Evolutionary conservation across 1,140 invertebrate species (phyloP), one percentile per base, ranked within the genome.

Genomic region (Brachionus asplanchnoidis): DNA sequence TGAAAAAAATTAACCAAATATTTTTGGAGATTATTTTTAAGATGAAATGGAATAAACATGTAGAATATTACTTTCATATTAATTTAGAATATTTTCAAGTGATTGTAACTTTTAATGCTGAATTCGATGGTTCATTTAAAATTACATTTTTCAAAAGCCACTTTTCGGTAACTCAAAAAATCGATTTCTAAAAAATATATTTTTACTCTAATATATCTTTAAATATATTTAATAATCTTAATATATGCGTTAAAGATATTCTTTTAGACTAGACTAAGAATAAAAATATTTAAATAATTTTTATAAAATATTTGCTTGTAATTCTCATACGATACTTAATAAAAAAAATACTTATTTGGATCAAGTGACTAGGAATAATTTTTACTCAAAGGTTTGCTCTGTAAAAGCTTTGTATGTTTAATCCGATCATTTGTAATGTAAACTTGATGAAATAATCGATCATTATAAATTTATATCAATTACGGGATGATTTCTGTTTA

Each of bases 371-470:
- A 53, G 14, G 11, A 53, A n/a, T 53, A 53, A 53, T 53, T 53
- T 53, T 12, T n/a, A 53, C 50, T 53, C 4, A 5, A n/a, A 53
- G n/a, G 4, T 53, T 53, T 53, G 11, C 1, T 53, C 17, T 53
- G 50, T 53, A n/a, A n/a, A 53, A 66, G 2, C 28, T 66, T 28
- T 66, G 14, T 66, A 17, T 66, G 3, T 26, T 23, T 28, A 66
- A 32, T 32, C 60, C 60, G 8, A 28, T 7, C 20, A 32, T 66
- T 66, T 28, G 28, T 66, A 12, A 66, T 66, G 14, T 28, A 66
- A 66, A 66, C 60, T 66, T 28, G 60, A 66, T 66, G 60, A 66
- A 66, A 66, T 53, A 66, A 66, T 66, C 28, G 60, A 66, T 66
- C 60, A 66, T 66, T 28, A 66, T 66, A 66, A 66, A 66, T 66